phyloP scores from a whole-genome alignment of 2,888 invertebrate genomes.

The Paralinhomoeus sp. region DNA sequence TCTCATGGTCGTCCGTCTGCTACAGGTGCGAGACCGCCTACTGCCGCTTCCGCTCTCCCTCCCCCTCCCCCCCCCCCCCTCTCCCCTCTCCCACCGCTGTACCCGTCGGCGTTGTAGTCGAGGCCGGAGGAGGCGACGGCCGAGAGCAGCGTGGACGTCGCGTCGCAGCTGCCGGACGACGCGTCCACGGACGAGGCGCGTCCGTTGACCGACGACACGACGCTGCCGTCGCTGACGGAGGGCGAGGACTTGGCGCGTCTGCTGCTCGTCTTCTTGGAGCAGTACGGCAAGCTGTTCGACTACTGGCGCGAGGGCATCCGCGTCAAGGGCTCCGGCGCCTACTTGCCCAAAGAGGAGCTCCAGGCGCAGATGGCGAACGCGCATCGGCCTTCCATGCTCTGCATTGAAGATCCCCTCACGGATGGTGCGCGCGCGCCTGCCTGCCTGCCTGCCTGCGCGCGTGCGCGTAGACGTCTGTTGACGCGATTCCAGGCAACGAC shows the following conservation, averaged over 20 bases:
- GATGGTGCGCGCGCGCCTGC: conserved; percentile 30
- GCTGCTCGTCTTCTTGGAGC: conserved; percentile 24
- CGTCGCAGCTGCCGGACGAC: too few species aligned
- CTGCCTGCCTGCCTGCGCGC: not conserved
- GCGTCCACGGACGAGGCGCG: too few species aligned
- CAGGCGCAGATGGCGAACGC: conserved; percentile 81
- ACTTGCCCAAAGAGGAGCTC: conserved; percentile 71
- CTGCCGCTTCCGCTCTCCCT: not conserved
- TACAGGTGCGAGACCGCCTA: conserved; percentile 37
- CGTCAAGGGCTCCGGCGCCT: conserved; percentile 42
- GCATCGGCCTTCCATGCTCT: conserved; percentile 65
- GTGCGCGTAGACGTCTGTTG: too few species aligned
- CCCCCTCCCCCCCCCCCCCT: too few species aligned
- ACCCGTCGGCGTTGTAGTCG: too few species aligned
- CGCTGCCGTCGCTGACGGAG: too few species aligned
- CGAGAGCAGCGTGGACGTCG: too few species aligned
- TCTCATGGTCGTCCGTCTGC: conserved; percentile 90
- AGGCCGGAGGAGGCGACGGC: too few species aligned
- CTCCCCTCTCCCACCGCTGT: too few species aligned
- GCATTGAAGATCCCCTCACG: conserved; percentile 90
- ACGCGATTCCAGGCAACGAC: conserved; percentile 49
- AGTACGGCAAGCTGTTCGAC: conserved; percentile 76
- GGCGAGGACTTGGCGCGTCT: conserved; percentile 54
- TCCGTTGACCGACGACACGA: too few species aligned
- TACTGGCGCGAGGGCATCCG: conserved; percentile 50